These are phyloP conservation scores for Platichthys stellatus DNA, from an alignment of 2,113 vertebrate species.

Conservation along the genomic window DNA sequence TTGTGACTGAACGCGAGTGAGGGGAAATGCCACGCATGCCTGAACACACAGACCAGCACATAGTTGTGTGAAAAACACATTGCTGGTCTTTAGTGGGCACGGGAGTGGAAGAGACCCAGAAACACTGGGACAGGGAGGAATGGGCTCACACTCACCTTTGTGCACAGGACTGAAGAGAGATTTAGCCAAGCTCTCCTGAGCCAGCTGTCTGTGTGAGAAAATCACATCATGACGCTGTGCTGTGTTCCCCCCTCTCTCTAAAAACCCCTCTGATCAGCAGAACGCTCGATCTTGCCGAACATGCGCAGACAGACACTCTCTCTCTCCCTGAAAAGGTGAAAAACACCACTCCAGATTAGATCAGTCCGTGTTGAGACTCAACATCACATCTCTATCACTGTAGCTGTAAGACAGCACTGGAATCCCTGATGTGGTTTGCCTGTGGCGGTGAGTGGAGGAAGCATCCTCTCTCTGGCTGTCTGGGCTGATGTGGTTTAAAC, in stretches of 20 bases:
- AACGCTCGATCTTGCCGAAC: conserved; percentile 20
- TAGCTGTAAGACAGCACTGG: conserved; percentile 36
- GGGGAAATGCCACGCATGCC: conserved; percentile 85
- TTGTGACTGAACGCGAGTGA: conserved; percentile 74
- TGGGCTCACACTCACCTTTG: conserved; percentile 67
- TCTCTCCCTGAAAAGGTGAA: conserved; percentile 41
- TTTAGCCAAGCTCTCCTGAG: conserved; percentile 60
- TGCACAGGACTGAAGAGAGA: conserved; percentile 52
- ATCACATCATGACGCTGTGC: conserved; percentile 46
- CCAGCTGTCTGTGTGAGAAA: conserved; percentile 67
- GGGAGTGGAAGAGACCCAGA: conserved; percentile 69
- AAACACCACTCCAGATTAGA: conserved; percentile 57
- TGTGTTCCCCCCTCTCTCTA: conserved; percentile 7
- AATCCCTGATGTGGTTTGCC: conserved; percentile 62
- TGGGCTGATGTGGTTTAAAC: conserved; percentile 76
- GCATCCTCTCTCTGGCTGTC: conserved; percentile 67
- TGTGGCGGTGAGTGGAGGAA: conserved; percentile 66
- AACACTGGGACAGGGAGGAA: conserved; percentile 58
- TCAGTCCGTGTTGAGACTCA: conserved; percentile 41
- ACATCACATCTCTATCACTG: conserved; percentile 2
- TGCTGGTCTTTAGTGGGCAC: conserved; percentile 74
- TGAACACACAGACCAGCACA: conserved; percentile 80
- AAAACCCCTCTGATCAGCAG: conserved; percentile 42
- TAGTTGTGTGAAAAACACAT: conserved; percentile 78
- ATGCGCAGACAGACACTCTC: conserved; percentile 11